Evolutionary conservation across 2,113 vertebrate genomes (phyloP).

Genomic region (Grantiella picta): DNA sequence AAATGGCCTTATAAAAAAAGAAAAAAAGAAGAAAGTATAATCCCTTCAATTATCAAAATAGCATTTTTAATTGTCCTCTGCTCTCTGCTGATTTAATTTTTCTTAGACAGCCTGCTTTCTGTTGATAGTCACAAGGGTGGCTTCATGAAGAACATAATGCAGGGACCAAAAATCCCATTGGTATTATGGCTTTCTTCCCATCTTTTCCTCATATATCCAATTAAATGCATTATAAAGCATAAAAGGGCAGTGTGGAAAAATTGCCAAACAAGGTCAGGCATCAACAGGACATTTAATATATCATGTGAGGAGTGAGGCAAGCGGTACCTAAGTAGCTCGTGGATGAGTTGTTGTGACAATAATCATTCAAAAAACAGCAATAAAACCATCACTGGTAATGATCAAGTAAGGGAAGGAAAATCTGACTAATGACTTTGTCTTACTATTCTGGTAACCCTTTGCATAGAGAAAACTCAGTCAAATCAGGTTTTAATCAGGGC

Average conservation of each 20-base stretch:
- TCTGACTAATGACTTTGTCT: slow-evolving; percentile 37
- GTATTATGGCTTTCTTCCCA: background rate
- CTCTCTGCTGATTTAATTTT: background rate
- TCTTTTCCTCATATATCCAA: background rate
- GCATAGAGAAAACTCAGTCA: slow-evolving; percentile 36
- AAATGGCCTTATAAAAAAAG: background rate
- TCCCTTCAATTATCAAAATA: background rate
- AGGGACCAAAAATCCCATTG: background rate
- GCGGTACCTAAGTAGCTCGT: background rate
- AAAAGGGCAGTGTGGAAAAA: background rate
- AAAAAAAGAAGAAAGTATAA: background rate
- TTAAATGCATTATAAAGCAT: background rate
- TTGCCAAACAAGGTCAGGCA: slow-evolving; percentile 27
- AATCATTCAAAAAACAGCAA: slow-evolving; percentile 37
- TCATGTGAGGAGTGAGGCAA: background rate
- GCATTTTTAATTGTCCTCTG: background rate
- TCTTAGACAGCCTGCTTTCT: background rate
- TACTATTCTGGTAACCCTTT: slow-evolving; percentile 64
- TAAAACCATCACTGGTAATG: slow-evolving; percentile 48
- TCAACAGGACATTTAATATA: background rate
- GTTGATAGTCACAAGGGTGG: background rate
- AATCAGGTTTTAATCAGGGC: slow-evolving; percentile 63
- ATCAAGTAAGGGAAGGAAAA: slow-evolving; percentile 62
- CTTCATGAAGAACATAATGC: background rate
- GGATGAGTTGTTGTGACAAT: slow-evolving; percentile 9